These are phyloP conservation scores for Stichodactyla helianthus DNA, from an alignment of 64 coral and sea anemone genomes.

Conservation along the genomic window DNA sequence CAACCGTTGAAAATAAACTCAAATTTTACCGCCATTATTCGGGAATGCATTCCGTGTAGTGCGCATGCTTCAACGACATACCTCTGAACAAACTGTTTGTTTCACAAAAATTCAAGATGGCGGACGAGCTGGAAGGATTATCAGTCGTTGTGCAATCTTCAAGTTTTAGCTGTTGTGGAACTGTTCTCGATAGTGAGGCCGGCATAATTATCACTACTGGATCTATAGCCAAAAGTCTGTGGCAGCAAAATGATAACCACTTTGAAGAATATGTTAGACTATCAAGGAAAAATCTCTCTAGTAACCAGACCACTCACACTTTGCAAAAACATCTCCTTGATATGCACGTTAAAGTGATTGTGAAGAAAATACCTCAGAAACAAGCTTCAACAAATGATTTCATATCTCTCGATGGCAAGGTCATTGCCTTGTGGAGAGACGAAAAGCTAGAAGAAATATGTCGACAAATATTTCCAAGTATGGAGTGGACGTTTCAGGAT, in stretches of 20 bases:
- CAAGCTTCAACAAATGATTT: slow-evolving; percentile 19
- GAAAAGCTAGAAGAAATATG: slow-evolving; percentile 26
- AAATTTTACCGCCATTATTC: slow-evolving; percentile 81
- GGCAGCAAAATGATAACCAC: slow-evolving; percentile 26
- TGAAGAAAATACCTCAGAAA: not conserved
- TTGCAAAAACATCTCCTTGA: not conserved
- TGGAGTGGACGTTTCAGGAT: slow-evolving; percentile 59
- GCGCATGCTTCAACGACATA: slow-evolving; percentile 21
- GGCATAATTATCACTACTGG: slow-evolving; percentile 74
- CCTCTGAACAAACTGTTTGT: slow-evolving; percentile 27
- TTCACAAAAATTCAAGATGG: slow-evolving; percentile 37
- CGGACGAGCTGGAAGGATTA: slow-evolving; percentile 22
- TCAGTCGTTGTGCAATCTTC: slow-evolving; percentile 41
- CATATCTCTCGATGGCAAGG: slow-evolving; percentile 26
- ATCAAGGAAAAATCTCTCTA: not conserved
- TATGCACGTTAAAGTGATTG: not conserved
- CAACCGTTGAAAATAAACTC: slow-evolving; percentile 71
- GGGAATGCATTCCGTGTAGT: not conserved
- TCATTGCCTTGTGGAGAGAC: slow-evolving; percentile 68
- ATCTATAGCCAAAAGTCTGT: slow-evolving; percentile 47
- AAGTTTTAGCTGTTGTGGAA: slow-evolving; percentile 67
- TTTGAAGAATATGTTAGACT: not conserved
- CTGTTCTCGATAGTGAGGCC: slow-evolving; percentile 52
- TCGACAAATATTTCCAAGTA: slow-evolving; percentile 56
- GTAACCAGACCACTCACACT: no score